Conservation (phyloP, 2,797 vertebrate genomes). For the Phoebastria nigripes region DNA sequence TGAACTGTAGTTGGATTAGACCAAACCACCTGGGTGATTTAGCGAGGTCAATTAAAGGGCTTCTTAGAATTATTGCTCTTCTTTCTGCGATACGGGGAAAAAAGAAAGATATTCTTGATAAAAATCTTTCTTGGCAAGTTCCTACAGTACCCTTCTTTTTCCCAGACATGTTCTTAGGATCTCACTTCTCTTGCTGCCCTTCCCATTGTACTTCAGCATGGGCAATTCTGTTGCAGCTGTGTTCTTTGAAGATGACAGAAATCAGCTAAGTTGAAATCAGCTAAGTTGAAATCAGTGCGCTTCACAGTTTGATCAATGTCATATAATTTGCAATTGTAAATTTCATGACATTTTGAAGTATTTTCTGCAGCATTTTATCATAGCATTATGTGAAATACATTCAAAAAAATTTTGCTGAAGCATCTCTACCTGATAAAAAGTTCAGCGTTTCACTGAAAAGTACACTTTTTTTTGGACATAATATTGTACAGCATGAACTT, state of each 20-base stretch:
- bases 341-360: background rate
- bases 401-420: background rate
- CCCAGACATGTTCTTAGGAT: background rate
- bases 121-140: background rate
- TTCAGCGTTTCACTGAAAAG: background rate
- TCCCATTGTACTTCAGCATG: background rate
- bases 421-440: background rate
- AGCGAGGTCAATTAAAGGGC: rapidly evolving
- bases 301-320: background rate
- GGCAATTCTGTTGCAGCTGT: background rate
- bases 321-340: background rate
- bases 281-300: background rate
- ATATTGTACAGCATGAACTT: background rate
- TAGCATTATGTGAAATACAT: background rate
- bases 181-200: background rate
- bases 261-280: background rate
- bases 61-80: background rate
- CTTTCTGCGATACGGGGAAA: background rate
- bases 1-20: background rate
- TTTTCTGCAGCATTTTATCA: background rate
- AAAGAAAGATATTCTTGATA: background rate
- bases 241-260: background rate
- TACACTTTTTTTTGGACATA: background rate
- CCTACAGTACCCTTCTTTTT: background rate
- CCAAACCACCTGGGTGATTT: background rate